Percentiles rank a stretch among this genome's conserved stretches.
These are phyloP conservation scores for Platycnemis pennipes DNA, from an alignment of 2,888 invertebrate species.

Conservation along the genomic window DNA sequence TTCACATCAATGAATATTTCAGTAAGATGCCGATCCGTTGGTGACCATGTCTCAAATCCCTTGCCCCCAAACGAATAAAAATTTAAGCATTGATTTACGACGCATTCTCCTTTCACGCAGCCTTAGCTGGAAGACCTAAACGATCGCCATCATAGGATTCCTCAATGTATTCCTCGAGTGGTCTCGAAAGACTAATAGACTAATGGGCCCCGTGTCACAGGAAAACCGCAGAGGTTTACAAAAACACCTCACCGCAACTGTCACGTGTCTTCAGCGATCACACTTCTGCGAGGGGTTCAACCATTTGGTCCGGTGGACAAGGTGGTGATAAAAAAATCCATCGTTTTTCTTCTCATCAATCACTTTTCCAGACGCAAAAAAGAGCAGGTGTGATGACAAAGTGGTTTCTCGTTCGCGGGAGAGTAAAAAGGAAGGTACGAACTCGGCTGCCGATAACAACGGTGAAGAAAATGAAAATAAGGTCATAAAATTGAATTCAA, in stretches of 20 bases:
- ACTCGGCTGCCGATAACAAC: not conserved
- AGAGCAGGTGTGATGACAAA: constrained; percentile 1
- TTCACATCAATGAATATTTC: too few species aligned
- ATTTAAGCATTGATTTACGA: too few species aligned
- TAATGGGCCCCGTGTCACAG: too few species aligned
- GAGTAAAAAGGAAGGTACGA: not conserved
- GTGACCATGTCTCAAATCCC: too few species aligned
- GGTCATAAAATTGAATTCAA: too few species aligned
- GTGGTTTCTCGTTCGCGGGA: not conserved
- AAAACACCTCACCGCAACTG: not conserved
- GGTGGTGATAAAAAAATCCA: not conserved
- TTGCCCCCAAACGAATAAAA: too few species aligned
- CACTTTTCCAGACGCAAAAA: not conserved
- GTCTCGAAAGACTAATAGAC: not conserved
- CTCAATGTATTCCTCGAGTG: too few species aligned
- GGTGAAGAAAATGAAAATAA: too few species aligned
- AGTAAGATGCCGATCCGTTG: too few species aligned
- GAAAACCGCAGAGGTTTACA: not conserved
- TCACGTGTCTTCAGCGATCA: not conserved
- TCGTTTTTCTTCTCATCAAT: not conserved
- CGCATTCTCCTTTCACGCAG: too few species aligned
- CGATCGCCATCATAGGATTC: too few species aligned
- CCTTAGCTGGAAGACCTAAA: too few species aligned
- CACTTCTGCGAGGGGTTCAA: not conserved
- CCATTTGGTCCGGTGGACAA: not conserved